Evolutionary conservation across 2,888 invertebrate genomes (phyloP).

Genomic region (Xylota segnis): DNA sequence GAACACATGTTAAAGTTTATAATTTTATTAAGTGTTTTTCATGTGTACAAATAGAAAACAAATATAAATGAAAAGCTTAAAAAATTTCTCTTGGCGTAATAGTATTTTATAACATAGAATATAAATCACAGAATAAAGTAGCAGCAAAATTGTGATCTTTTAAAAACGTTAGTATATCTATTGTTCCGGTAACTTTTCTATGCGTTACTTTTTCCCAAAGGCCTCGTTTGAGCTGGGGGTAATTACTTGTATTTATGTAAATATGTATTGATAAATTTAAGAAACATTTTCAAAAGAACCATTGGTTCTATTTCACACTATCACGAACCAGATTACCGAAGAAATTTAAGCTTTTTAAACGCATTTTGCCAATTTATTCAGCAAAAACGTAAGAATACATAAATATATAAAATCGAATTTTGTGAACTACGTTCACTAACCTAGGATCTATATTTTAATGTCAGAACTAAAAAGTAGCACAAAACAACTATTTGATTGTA

Average conservation of each 20-base stretch:
- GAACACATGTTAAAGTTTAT: slow-evolving; percentile 26
- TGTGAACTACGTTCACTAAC: slow-evolving; percentile 18
- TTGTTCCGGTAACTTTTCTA: slow-evolving; percentile 41
- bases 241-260: slow-evolving; percentile 28
- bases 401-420: slow-evolving; percentile 35
- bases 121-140: slow-evolving; percentile 24
- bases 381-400: neutral
- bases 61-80: slow-evolving; percentile 31
- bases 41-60: slow-evolving; percentile 15
- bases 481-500: slow-evolving; percentile 29
- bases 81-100: slow-evolving; percentile 24
- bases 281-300: slow-evolving; percentile 6
- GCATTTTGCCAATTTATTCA: slow-evolving; percentile 30
- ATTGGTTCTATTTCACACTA: slow-evolving; percentile 10
- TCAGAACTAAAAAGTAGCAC: slow-evolving; percentile 32
- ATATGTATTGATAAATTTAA: slow-evolving; percentile 29
- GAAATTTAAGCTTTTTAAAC: slow-evolving; percentile 31
- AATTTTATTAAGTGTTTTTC: slow-evolving; percentile 22
- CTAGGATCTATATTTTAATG: slow-evolving; percentile 15
- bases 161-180: slow-evolving; percentile 19
- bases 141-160: slow-evolving; percentile 71
- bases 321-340: slow-evolving; percentile 1
- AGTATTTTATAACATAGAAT: slow-evolving; percentile 9
- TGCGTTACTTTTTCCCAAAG: slow-evolving; percentile 21
- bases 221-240: neutral